These are phyloP conservation scores for Homarus americanus DNA, from an alignment of 1,140 invertebrate genomes.

Conservation along the genomic window DNA sequence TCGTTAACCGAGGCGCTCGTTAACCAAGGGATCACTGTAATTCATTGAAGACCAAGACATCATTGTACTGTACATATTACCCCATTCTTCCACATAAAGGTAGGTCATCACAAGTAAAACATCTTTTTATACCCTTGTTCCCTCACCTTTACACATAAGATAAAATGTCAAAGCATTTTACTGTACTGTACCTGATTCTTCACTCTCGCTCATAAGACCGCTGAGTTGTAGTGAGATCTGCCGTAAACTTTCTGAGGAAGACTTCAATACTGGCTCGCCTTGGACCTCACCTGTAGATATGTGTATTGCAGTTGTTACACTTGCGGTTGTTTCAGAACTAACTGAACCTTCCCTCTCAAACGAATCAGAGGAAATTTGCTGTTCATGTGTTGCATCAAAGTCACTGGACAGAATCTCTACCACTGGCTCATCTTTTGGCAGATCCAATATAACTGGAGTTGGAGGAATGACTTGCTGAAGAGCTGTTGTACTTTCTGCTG, in stretches of 20 bases:
- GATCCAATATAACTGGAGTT: not conserved
- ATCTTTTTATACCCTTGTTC: too few species aligned
- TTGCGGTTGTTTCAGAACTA: slow-evolving; percentile 60
- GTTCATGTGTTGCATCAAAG: not conserved
- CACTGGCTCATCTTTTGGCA: not conserved
- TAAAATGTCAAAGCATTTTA: not conserved
- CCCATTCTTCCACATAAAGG: too few species aligned
- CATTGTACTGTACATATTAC: too few species aligned
- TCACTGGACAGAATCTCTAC: not conserved
- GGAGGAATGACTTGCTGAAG: not conserved
- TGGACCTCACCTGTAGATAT: slow-evolving; percentile 14
- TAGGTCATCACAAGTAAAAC: too few species aligned
- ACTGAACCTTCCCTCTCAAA: slow-evolving; percentile 59
- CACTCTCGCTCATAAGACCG: slow-evolving; percentile 61
- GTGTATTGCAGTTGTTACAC: slow-evolving; percentile 62
- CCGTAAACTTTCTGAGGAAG: slow-evolving; percentile 62
- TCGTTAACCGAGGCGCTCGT: too few species aligned
- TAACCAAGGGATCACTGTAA: too few species aligned
- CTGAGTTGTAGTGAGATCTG: slow-evolving; percentile 67
- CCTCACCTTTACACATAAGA: not conserved
- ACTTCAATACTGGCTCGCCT: slow-evolving; percentile 34
- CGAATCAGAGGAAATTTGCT: not conserved
- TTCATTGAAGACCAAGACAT: too few species aligned
- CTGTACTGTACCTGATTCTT: slow-evolving; percentile 37
- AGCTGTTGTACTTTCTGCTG: not conserved